Base-by-base conservation (phyloP, 1,140 invertebrate species). In the Heliconius hewitsoni region DNA sequence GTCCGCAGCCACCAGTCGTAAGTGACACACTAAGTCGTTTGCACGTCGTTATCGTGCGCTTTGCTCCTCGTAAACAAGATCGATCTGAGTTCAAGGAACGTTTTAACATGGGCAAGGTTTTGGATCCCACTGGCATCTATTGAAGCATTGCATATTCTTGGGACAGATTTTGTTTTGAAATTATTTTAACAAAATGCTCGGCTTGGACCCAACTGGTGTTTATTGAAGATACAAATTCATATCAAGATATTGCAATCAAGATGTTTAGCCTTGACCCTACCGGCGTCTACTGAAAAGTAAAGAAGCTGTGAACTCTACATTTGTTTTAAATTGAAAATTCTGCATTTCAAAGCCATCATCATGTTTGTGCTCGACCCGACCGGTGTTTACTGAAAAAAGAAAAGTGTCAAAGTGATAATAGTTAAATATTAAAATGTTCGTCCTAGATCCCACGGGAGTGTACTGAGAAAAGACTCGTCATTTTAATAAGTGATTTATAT, bases 81-180 rank as follows among this genome's bases (percentile, higher is more conserved):
- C 93, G 93, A 92, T 88, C 82, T 83, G 81, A 89, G 83, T 89
- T 89, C 84, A 86, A 86, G 76, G 74, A 84, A 78, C 76, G 83
- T 83, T 86, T 86, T 86, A 88, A 81, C 80, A 94, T 94, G 93
- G 89, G 90, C 82, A 90, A 92, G 79, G 87, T 91, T 87, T 86
- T 93, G 85, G 92, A 93, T 82, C 92, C 92, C 80, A 93, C 92
- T 75, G 92, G 92, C 84, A 92, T 93, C 81, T 93, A 93, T 77
- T 93, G 86, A 91, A 82, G 42, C 16, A 46, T 46, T n/a, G 75
- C 70, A 50, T 52, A 80, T 80, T 71, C 79, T 83, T 82, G 77
- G 71, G n/a, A 81, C 52, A 87, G 73, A 71, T 71, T 83, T 81
- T 74, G 71, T 74, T 83, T 81, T 74, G 42, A 37, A 37, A 34